phyloP scores from a whole-genome alignment of 2,113 vertebrate genomes.

The Mesembrinibis cayennensis region DNA sequence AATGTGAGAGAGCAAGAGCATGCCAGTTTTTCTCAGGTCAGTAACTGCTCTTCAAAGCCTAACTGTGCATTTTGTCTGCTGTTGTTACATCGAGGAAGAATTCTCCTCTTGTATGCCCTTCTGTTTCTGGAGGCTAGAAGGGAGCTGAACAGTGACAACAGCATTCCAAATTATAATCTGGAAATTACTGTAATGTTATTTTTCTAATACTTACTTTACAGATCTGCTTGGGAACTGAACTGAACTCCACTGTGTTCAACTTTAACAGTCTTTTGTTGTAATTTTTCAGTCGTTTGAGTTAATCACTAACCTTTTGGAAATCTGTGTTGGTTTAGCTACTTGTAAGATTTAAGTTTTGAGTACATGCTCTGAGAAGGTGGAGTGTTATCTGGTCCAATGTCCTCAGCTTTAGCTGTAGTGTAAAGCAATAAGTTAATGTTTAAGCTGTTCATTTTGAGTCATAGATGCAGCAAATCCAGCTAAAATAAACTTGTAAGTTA shows the following conservation, averaged over 20 bases:
- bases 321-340: constrained; percentile 26
- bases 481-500: constrained; percentile 26
- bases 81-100: not conserved
- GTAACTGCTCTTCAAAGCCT: not conserved
- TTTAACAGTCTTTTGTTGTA: not conserved
- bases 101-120: not conserved
- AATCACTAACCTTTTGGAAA: constrained; percentile 33
- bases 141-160: not conserved
- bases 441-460: constrained; percentile 16
- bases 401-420: constrained; percentile 15
- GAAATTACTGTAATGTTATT: not conserved
- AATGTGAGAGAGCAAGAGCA: not conserved
- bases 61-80: not conserved
- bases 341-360: constrained; percentile 6
- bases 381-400: constrained; percentile 47
- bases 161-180: not conserved
- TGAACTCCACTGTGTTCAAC: not conserved
- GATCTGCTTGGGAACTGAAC: not conserved
- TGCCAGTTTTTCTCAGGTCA: not conserved
- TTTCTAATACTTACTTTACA: not conserved
- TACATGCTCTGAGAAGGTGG: constrained; percentile 10
- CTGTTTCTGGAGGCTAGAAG: not conserved
- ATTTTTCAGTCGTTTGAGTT: not conserved
- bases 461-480: not conserved
- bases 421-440: constrained; percentile 40